Evolutionary conservation across 2,113 vertebrate species (phyloP).

Genomic region (Trematocara nigrifrons): DNA sequence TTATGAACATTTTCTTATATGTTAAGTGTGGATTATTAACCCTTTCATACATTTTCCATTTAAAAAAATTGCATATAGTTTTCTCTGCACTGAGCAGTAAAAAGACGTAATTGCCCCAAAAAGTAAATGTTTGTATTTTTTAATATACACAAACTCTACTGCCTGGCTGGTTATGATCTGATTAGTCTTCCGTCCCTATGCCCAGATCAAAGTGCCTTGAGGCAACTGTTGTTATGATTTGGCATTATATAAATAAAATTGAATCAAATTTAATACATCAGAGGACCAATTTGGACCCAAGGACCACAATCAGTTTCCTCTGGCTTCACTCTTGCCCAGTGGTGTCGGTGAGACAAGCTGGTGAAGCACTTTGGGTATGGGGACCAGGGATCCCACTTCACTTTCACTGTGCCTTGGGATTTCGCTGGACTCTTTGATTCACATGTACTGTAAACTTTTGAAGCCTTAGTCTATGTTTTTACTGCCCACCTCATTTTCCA

Average conservation of each 20-base stretch:
- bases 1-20: not conserved
- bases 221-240: not conserved
- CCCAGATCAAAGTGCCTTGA: accelerated
- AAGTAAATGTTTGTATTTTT: accelerated
- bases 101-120: not conserved
- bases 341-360: accelerated
- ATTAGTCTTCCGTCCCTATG: not conserved
- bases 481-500: not conserved
- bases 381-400: not conserved
- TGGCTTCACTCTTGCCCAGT: not conserved
- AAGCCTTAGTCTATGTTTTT: not conserved
- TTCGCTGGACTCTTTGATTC: not conserved
- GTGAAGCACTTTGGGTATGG: not conserved
- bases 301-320: not conserved
- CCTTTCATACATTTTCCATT: not conserved
- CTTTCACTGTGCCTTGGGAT: not conserved
- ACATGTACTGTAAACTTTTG: not conserved
- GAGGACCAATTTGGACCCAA: not conserved
- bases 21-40: not conserved
- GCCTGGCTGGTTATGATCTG: not conserved
- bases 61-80: not conserved
- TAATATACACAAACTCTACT: not conserved
- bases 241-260: not conserved
- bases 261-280: accelerated
- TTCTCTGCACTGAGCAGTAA: not conserved